These are phyloP conservation scores for Rhagoletis zephyria DNA, from an alignment of 1,140 invertebrate species.

Conservation along the genomic window DNA sequence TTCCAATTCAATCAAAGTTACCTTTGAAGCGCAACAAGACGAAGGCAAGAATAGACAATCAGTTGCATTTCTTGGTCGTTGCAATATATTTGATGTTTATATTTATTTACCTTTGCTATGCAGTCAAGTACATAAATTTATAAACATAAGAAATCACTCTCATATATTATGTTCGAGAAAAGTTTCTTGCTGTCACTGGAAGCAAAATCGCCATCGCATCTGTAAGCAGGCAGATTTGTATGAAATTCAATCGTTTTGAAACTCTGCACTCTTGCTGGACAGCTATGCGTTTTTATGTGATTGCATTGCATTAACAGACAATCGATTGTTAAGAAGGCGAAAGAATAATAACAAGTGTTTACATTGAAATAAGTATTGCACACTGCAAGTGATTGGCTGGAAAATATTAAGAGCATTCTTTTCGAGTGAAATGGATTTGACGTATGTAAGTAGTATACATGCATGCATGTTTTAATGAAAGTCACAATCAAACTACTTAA, in stretches of 20 bases:
- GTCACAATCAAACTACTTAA: no score
- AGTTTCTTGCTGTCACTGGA: not conserved
- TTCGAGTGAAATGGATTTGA: no score
- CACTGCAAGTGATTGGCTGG: not conserved
- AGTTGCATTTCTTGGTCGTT: not conserved
- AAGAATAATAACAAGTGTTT: not conserved
- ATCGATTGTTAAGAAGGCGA: not conserved
- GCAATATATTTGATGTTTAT: no score
- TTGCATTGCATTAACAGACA: not conserved
- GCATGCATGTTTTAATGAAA: no score
- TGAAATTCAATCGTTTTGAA: not conserved
- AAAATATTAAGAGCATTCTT: not conserved
- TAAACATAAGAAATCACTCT: constrained; percentile 34
- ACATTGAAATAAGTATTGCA: not conserved
- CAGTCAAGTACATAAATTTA: not conserved
- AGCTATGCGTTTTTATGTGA: constrained; percentile 6
- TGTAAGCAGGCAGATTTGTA: constrained; percentile 27
- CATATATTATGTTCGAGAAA: not conserved
- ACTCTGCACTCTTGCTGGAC: not conserved
- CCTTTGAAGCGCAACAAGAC: constrained; percentile 29
- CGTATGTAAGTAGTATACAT: no score
- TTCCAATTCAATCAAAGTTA: constrained; percentile 37
- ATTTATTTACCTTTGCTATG: not conserved
- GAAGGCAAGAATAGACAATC: not conserved
- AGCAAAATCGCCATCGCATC: not conserved